Evolutionary conservation across 2,888 invertebrate genomes (phyloP).

Genomic region (Hydriomena furcata): DNA sequence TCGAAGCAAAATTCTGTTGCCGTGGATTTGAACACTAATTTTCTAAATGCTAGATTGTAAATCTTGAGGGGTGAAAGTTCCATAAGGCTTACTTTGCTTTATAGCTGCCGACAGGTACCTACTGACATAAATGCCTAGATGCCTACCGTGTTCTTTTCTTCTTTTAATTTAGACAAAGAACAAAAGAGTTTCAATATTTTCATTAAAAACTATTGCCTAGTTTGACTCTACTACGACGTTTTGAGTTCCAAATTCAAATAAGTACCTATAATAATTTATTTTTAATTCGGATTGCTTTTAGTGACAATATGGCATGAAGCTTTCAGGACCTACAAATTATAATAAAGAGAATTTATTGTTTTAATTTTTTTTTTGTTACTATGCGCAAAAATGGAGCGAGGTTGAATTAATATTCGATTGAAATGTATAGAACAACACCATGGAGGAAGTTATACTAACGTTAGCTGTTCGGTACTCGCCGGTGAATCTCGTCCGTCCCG

Average conservation of each 20-base stretch:
- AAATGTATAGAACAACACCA: neutral
- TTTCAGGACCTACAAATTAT: too few relatives aligned
- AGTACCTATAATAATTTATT: neutral
- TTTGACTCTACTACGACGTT: neutral
- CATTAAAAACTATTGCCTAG: too few relatives aligned
- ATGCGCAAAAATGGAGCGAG: too few relatives aligned
- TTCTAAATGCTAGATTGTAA: constrained; percentile 17
- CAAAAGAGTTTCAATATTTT: too few relatives aligned
- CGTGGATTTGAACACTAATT: constrained; percentile 19
- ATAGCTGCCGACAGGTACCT: neutral
- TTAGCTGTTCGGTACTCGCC: constrained; percentile 79
- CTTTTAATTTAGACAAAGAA: too few relatives aligned
- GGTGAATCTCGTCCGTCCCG: constrained; percentile 75
- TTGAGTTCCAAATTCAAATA: constrained; percentile 4
- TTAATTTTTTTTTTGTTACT: too few relatives aligned
- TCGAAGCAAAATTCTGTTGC: neutral
- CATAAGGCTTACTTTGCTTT: too few relatives aligned
- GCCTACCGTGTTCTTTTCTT: neutral
- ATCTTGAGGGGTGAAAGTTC: constrained; percentile 16
- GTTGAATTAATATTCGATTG: neutral
- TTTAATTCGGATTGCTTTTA: neutral
- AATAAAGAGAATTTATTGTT: too few relatives aligned
- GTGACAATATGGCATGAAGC: constrained; percentile 1
- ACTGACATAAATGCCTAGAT: neutral
- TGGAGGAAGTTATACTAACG: constrained; percentile 55